These are phyloP conservation scores for Lethrus apterus DNA, from an alignment of 1,140 invertebrate genomes.

Conservation along the genomic window DNA sequence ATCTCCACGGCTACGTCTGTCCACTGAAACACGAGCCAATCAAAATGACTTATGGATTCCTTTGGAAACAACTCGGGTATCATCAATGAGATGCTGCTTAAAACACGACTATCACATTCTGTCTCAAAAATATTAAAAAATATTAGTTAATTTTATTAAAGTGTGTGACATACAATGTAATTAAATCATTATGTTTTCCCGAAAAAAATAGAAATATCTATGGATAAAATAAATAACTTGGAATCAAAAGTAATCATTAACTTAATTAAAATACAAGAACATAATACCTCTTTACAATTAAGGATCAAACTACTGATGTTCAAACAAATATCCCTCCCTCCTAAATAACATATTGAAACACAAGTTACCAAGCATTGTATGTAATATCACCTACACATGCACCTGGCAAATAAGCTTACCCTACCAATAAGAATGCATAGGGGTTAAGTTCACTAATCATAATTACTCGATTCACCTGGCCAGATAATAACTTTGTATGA, in stretches of 20 bases:
- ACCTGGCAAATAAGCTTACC: conserved; percentile 11
- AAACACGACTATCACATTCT: neutral
- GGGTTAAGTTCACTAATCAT: neutral
- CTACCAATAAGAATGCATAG: neutral
- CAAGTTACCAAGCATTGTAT: neutral
- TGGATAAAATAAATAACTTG: too few species aligned
- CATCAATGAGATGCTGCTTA: too few species aligned
- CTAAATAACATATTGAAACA: conserved; percentile 7
- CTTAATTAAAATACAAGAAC: neutral
- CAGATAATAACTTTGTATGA: conserved; percentile 17
- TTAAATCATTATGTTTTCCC: neutral
- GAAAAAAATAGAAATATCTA: too few species aligned
- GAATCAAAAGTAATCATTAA: too few species aligned
- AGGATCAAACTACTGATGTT: conserved; percentile 1
- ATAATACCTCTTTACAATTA: conserved; percentile 8
- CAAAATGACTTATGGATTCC: too few species aligned
- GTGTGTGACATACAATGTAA: neutral
- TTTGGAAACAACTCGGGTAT: too few species aligned
- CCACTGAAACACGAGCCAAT: conserved; percentile 31
- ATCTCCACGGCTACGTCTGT: conserved; percentile 38
- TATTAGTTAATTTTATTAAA: neutral
- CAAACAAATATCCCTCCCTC: conserved; percentile 13
- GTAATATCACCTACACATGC: conserved; percentile 6
- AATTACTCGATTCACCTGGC: conserved; percentile 23
- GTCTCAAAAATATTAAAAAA: neutral